A percentile compares a stretch with the other conserved stretches of the same genome.
These are phyloP conservation scores for Odontamblyopus rebecca DNA, from an alignment of 2,797 vertebrate genomes.

Conservation along the genomic window DNA sequence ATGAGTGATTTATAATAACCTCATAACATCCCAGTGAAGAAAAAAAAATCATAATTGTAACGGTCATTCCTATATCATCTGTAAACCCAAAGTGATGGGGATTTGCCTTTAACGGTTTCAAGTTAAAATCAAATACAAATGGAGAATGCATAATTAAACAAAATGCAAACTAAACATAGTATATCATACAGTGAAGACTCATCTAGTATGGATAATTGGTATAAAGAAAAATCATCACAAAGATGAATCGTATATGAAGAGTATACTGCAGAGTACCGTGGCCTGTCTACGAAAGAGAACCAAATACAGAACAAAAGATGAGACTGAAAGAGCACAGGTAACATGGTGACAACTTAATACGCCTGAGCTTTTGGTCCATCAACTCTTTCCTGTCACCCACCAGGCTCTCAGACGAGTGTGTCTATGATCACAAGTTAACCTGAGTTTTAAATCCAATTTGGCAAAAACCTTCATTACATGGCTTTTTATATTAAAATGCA, in stretches of 20 bases:
- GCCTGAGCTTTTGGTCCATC: slow-evolving; percentile 66
- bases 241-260: slow-evolving; percentile 54
- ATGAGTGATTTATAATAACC: slow-evolving; percentile 84
- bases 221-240: slow-evolving; percentile 58
- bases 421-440: slow-evolving; percentile 67
- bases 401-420: slow-evolving; percentile 51
- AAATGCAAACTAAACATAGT: slow-evolving; percentile 35
- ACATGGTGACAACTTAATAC: slow-evolving; percentile 68
- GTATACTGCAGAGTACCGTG: slow-evolving; percentile 38
- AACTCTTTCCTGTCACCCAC: slow-evolving; percentile 40
- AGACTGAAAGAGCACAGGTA: slow-evolving; percentile 77
- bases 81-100: slow-evolving; percentile 44
- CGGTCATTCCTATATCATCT: slow-evolving; percentile 29
- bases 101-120: slow-evolving; percentile 40
- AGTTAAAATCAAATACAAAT: slow-evolving; percentile 19
- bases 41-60: slow-evolving; percentile 14
- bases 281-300: slow-evolving; percentile 57
- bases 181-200: slow-evolving; percentile 40
- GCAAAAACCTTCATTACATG: slow-evolving; percentile 92
- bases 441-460: slow-evolving; percentile 82
- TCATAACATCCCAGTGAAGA: slow-evolving; percentile 31
- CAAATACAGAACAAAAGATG: slow-evolving; percentile 73
- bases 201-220: slow-evolving; percentile 58
- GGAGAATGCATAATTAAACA: slow-evolving; percentile 27
- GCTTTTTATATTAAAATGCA: slow-evolving; percentile 84